Evolutionary conservation across 2,797 vertebrate species (phyloP), one percentile per base, ranked within the genome.

Genomic region (Bovichtus diacanthus): DNA sequence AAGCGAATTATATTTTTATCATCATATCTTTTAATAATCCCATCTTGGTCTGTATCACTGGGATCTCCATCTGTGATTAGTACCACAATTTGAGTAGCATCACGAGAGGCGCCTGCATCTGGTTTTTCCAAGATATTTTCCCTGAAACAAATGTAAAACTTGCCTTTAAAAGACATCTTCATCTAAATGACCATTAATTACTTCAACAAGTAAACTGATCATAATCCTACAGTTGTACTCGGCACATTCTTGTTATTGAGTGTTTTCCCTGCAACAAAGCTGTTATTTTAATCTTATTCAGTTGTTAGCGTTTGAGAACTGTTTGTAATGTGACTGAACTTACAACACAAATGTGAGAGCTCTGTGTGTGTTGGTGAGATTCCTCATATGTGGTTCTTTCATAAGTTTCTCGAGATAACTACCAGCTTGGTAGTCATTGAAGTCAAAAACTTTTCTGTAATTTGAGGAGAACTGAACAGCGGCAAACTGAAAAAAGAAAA

Each of bases 61-160:
- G 96, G 96, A 23, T 89, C 61, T 59, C 96, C 96, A 0, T 97
- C 96, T 7, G 96, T 97, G 77, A 97, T 97, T 39, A 97, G 88
- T 9, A 96, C 90, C 58, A 97, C 70, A n/a, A 94, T 96, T 84
- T 94, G 95, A 15, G 76, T 93, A 25, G 95, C 94, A 34, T 93
- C 93, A 49, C 67, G 66, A n/a, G 94, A 88, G 13, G 93, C 92
- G 0, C 96, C 96, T 4, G 76, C 68, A 0, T 6, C 0, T 44
- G 36, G 0, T 25, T 66, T 89, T 63, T 90, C 76, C 38, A 96
- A 93, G 18, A 96, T 70, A 0, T 91, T 0, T 0, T 44, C 0
- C 55, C 96, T 97, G 79, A 54, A 88, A 89, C 43, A 86, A 56
- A 54, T 56, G 2, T 10, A 59, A 66, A 60, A 69, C 2, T 29